A percentile compares a stretch with the other conserved stretches of the same genome.
Evolutionary conservation across 2,113 vertebrate genomes (phyloP).

Genomic region (Tursiops truncatus): DNA sequence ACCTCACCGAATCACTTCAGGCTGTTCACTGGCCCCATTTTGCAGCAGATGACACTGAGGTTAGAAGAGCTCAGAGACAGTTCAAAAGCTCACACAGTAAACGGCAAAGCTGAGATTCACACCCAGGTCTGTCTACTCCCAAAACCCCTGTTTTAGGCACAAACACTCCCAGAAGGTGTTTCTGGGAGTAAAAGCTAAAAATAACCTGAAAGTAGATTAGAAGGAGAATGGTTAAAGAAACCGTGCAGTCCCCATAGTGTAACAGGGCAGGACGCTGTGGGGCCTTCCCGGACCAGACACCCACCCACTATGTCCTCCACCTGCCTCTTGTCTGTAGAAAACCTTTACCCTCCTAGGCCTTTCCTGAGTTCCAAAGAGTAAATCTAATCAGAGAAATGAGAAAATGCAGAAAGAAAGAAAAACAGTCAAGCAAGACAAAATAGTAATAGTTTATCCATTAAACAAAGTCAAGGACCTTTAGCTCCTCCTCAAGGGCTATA

Average conservation of each 20-base stretch:
- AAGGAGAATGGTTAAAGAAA: neutral
- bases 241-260: neutral
- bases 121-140: neutral
- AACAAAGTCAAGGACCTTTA: neutral
- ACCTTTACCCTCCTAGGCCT: neutral
- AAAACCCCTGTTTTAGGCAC: neutral
- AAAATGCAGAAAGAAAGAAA: neutral
- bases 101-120: neutral
- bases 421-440: neutral
- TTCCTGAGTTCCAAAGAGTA: neutral
- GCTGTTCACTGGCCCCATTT: neutral
- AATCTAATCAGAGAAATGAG: neutral
- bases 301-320: fast-evolving
- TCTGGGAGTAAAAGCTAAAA: neutral
- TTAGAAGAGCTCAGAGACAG: neutral
- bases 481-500: neutral
- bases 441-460: neutral
- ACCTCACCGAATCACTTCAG: fast-evolving
- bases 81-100: neutral
- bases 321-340: neutral
- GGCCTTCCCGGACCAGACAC: neutral
- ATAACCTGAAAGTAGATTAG: neutral
- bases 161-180: neutral
- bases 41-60: neutral
- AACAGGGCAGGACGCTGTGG: neutral